Evolutionary conservation across 2,113 vertebrate species (phyloP).

Genomic region (Colinus virginianus): DNA sequence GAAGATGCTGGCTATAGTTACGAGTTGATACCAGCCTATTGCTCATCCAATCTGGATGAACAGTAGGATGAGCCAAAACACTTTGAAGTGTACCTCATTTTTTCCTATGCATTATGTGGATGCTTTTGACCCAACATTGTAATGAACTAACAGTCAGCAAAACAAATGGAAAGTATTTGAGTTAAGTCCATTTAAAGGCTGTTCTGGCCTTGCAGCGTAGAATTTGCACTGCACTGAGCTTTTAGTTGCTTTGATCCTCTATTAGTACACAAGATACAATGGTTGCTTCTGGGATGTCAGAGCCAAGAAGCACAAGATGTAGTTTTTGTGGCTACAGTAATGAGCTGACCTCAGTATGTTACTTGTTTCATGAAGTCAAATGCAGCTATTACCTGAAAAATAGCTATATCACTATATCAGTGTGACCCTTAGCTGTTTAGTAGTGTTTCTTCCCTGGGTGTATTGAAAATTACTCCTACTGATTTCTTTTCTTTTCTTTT

Average conservation of each 20-base stretch:
- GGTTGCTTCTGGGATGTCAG: background rate
- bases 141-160: background rate
- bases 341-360: background rate
- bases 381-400: background rate
- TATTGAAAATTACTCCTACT: background rate
- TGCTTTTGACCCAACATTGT: background rate
- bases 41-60: background rate
- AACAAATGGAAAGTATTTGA: background rate
- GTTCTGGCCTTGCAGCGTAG: background rate
- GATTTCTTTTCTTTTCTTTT: background rate
- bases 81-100: background rate
- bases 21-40: background rate
- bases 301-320: background rate
- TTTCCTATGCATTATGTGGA: background rate
- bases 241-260: background rate
- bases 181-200: background rate
- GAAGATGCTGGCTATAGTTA: background rate
- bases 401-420: background rate
- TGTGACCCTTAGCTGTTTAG: background rate
- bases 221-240: background rate
- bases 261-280: background rate
- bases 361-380: background rate
- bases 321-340: background rate
- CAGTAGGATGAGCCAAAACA: background rate
- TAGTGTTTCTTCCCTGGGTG: background rate